A percentile compares a stretch with the other conserved stretches of the same genome.
These are phyloP conservation scores for Onychomys leucogaster DNA, from an alignment of 2,797 vertebrate genomes.

Conservation along the genomic window DNA sequence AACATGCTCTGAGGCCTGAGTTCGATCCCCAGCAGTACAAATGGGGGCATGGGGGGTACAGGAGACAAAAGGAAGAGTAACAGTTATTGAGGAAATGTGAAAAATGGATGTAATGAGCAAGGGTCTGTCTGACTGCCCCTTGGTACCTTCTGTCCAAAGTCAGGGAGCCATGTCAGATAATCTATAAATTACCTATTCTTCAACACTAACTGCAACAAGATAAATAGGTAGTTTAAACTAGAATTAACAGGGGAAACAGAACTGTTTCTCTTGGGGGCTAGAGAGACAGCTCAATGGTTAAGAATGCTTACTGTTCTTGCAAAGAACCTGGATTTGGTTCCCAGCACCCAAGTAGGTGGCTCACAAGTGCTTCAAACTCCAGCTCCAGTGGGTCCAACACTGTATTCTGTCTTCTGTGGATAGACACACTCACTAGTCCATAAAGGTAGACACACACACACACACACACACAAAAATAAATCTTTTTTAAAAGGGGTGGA, in stretches of 20 bases:
- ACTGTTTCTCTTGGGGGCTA: neutral
- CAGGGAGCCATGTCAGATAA: neutral
- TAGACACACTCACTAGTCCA: neutral
- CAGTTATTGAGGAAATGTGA: neutral
- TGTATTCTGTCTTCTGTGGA: neutral
- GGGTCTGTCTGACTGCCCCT: neutral
- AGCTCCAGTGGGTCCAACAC: neutral
- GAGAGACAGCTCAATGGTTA: neutral
- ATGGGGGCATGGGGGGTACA: neutral
- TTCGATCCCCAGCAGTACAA: neutral
- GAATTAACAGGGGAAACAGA: neutral
- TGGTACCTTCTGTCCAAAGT: neutral
- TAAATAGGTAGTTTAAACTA: neutral
- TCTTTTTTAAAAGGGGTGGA: neutral
- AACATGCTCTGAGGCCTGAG: neutral
- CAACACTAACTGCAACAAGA: neutral
- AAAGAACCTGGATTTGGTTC: neutral
- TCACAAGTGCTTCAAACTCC: neutral
- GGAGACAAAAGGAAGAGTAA: neutral
- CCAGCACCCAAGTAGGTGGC: neutral
- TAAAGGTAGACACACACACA: neutral
- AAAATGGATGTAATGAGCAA: neutral
- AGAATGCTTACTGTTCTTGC: neutral
- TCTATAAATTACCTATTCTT: neutral
- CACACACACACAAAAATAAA: neutral